Evolutionary conservation across 2,113 vertebrate genomes (phyloP), one percentile per base, ranked within the genome.

Genomic region (Sarotherodon lohbergeri): DNA sequence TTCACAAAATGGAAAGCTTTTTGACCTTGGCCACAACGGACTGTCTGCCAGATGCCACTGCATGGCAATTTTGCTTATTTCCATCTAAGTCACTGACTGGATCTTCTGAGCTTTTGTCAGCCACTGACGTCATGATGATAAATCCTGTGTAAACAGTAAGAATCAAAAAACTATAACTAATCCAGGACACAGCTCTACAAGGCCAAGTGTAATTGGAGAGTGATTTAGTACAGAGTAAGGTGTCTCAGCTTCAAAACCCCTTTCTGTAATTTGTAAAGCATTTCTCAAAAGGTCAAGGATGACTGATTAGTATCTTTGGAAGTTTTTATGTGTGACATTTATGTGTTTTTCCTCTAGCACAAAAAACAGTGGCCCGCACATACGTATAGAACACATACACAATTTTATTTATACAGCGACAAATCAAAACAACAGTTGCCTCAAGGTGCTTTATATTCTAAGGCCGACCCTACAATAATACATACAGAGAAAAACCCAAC

Each of bases 71-170:
- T 8, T 2, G 73, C 86, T 83, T 88, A 81, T 94, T 91, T 78
- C 66, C 80, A 59, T 91, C 68, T 13, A 81, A 85, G 84, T 87
- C 80, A 83, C 61, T 56, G 16, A 66, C 61, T 83, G 29, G 43
- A 89, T 82, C 54, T 89, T 57, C 85, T 46, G 36, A 85, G 81
- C 79, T 76, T 54, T 85, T 61, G 10, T 71, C 81, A 78, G 57
- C 46, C 52, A 79, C 79, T 85, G 56, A 59, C 87, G 76, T 83
- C 57, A 83, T 92, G 83, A 91, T 94, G 89, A 92, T 94, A 92
- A 94, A 94, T 94, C 86, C 81, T 78, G 22, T 41, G 80, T 92
- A 93, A 95, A 94, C 84, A 88, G 57, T 39, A 34, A 88, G 83
- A 79, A 85, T 90, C 82, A 94, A 92, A 94, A 86, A 11, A 29